Evolutionary conservation across 2,888 invertebrate genomes (phyloP).

Genomic region (Oxyteleia sp.): DNA sequence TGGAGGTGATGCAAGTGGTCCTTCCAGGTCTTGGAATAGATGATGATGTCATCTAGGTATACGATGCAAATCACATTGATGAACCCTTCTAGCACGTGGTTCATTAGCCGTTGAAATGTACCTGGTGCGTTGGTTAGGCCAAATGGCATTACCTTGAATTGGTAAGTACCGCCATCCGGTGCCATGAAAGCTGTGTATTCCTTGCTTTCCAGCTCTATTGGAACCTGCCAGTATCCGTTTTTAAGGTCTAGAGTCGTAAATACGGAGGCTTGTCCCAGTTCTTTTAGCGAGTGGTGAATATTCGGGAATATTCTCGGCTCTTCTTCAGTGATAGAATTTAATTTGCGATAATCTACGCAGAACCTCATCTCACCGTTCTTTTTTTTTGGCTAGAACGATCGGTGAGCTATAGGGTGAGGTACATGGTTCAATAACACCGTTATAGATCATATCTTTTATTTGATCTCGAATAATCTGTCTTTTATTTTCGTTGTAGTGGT

Average conservation of each 20-base stretch:
- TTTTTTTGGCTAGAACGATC: constrained; percentile 66
- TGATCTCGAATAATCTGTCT: constrained; percentile 41
- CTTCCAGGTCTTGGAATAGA: constrained; percentile 69
- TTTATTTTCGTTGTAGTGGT: constrained; percentile 6
- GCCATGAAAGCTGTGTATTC: constrained; percentile 78
- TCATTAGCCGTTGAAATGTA: constrained; percentile 80
- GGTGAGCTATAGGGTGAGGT: constrained; percentile 71
- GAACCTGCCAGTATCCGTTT: constrained; percentile 82
- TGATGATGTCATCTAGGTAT: constrained; percentile 80
- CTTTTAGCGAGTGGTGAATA: constrained; percentile 35
- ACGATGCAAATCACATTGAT: constrained; percentile 71
- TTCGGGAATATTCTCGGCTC: constrained; percentile 9
- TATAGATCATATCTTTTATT: constrained; percentile 69
- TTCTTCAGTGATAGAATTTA: too few species aligned
- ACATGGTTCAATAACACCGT: constrained; percentile 68
- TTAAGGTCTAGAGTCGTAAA: constrained; percentile 80
- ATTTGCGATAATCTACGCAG: constrained; percentile 67
- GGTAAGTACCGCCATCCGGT: constrained; percentile 77
- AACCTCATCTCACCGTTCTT: constrained; percentile 73
- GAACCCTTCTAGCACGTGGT: constrained; percentile 73
- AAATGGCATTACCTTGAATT: constrained; percentile 80
- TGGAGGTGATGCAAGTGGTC: constrained; percentile 74
- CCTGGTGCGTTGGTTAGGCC: constrained; percentile 77
- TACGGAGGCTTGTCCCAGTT: constrained; percentile 73
- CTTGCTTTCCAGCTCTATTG: constrained; percentile 71